Evolutionary conservation across 2,797 vertebrate genomes (phyloP), one percentile per base, ranked within the genome.

Genomic region (Apogon hyalosoma): DNA sequence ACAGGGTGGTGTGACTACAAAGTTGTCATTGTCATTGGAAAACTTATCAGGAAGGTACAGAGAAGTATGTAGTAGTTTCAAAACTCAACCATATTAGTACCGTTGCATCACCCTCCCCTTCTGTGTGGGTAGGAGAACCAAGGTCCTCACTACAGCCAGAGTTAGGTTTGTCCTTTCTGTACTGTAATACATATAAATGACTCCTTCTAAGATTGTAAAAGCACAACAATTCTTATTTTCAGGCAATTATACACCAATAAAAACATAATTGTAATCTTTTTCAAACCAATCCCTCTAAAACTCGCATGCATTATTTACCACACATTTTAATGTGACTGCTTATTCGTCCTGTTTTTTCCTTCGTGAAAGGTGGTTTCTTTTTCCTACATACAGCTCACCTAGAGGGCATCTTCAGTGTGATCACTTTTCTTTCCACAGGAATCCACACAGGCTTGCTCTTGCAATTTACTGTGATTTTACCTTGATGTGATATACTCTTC

Each of bases 1-100:
- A 58, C 50, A 1, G 67, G 69, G 66, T 6, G 57, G 42, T 38
- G 33, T 3, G n/a, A 24, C 74, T 52, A 61, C 79, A 83, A 81
- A 77, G 75, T 70, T 59, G 49, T 11, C 15, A 36, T 62, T 76
- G 80, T 80, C 67, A 55, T 77, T 77, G 13, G 13, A 42, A 42
- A n/a, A 42, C 2, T 14, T 42, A 13, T 42, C 41, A n/a, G 13
- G 12, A 12, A 7, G 41, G 12, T 14, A 42, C 41, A 42, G n/a
- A 42, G 41, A 42, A n/a, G 0, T 42, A 14, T 24, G 21, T 24
- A 24, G 21, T 24, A 24, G 21, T 24, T 24, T 24, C 21, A 24
- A 24, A 24, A 24, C 21, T 24, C 21, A 24, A 24, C 21, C 4
- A 4, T 24, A 24, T 2, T 24, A 24, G 4, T 4, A 24, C 21